These are phyloP conservation scores for Apus apus DNA, from an alignment of 2,113 vertebrate genomes.

Conservation along the genomic window DNA sequence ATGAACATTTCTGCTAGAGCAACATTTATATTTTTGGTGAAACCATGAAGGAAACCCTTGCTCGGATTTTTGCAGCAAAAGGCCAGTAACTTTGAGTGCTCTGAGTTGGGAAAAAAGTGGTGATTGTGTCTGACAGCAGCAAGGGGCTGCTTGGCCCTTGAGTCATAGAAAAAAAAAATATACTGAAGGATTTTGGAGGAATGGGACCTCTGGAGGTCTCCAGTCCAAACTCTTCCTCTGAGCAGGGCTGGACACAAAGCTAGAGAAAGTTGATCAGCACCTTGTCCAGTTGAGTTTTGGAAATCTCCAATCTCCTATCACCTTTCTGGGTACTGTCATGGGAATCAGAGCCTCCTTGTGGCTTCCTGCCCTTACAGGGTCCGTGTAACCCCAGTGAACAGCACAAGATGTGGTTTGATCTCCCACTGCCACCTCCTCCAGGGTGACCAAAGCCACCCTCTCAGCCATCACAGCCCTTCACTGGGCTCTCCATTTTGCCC, in stretches of 20 bases:
- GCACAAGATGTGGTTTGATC: rapidly evolving
- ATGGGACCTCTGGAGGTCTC: not conserved
- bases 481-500: not conserved
- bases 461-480: not conserved
- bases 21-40: not conserved
- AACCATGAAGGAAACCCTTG: not conserved
- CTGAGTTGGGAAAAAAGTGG: not conserved
- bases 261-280: not conserved
- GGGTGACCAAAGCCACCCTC: not conserved
- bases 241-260: not conserved
- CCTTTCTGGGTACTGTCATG: not conserved
- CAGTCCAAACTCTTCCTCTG: not conserved
- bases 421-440: not conserved
- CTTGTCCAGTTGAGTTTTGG: no score
- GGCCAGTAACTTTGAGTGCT: not conserved
- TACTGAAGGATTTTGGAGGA: not conserved
- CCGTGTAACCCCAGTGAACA: not conserved
- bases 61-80: not conserved
- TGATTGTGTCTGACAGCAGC: not conserved
- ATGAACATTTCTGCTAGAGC: not conserved
- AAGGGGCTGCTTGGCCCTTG: not conserved
- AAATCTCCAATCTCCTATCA: not conserved
- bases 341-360: not conserved
- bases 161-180: not conserved
- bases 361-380: not conserved